These are phyloP conservation scores for Teinopalpus imperialis DNA, from an alignment of 2,888 invertebrate genomes.

Conservation along the genomic window DNA sequence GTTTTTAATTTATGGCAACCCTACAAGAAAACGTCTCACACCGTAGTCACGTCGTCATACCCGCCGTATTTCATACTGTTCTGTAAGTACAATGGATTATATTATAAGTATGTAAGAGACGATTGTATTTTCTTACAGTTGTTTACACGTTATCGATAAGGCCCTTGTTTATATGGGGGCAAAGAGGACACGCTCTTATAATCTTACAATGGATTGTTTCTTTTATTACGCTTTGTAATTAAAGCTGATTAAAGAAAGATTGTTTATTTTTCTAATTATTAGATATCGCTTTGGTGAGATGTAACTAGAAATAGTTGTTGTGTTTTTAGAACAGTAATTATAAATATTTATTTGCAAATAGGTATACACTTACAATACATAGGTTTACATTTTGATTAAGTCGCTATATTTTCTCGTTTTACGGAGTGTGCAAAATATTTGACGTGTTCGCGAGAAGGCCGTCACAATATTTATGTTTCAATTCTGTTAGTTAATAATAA, in stretches of 20 bases:
- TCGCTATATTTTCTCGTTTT: no score
- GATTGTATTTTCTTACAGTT: slow-evolving; percentile 5
- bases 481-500: no score
- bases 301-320: no score
- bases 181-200: slow-evolving; percentile 10
- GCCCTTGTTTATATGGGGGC: neutral
- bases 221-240: neutral
- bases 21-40: slow-evolving; percentile 1
- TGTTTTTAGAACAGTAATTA: no score
- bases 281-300: no score
- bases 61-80: slow-evolving; percentile 3
- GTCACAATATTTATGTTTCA: no score
- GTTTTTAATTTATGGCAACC: slow-evolving; percentile 5
- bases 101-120: slow-evolving; percentile 1
- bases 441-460: no score
- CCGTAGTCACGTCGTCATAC: neutral
- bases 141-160: slow-evolving; percentile 13
- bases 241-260: neutral
- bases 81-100: neutral
- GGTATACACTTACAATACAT: no score
- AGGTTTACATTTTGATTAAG: no score
- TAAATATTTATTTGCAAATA: no score
- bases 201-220: neutral
- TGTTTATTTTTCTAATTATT: no score
- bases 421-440: no score